phyloP scores from a whole-genome alignment of 2,113 vertebrate genomes.

The Stercorarius parasiticus region DNA sequence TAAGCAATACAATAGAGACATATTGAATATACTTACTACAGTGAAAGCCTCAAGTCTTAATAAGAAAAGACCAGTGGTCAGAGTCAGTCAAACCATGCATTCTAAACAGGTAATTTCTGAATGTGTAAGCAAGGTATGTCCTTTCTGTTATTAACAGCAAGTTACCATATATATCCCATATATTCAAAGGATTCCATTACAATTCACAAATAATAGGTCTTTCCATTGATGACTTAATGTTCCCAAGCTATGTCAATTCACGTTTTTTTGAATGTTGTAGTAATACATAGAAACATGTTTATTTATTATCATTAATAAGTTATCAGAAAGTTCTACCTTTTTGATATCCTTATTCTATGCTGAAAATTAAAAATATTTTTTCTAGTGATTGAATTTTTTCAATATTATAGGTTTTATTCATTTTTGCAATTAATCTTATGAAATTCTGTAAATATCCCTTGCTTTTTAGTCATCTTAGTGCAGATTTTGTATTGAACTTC shows the following conservation, averaged over 20 bases:
- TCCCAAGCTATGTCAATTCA: background rate
- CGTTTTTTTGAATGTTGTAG: background rate
- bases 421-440: background rate
- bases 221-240: background rate
- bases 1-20: background rate
- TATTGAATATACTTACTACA: background rate
- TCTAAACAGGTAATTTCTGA: background rate
- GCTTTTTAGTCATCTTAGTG: background rate
- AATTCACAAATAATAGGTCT: background rate
- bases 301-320: background rate
- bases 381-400: background rate
- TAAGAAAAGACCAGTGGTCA: background rate
- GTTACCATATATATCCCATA: background rate
- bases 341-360: background rate
- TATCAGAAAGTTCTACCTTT: background rate
- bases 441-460: background rate
- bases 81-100: background rate
- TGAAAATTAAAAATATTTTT: background rate
- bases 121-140: background rate
- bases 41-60: background rate
- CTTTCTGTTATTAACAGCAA: background rate
- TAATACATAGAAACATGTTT: background rate
- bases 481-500: background rate
- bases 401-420: background rate
- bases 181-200: background rate